phyloP scores from a whole-genome alignment of 2,113 vertebrate species.

The Myiozetetes cayanensis region DNA sequence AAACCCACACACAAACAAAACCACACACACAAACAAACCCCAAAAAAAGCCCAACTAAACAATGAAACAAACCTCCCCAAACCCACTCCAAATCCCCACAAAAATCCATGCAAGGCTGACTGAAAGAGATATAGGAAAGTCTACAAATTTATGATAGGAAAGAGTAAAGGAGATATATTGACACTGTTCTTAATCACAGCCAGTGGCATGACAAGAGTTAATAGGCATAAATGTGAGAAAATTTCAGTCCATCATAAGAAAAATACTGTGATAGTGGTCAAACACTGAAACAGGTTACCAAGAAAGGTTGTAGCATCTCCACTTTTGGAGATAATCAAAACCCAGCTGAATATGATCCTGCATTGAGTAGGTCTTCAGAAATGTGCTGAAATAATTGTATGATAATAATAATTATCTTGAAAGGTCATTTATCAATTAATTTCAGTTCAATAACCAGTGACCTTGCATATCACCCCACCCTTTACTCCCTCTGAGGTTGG shows the following conservation, averaged over 20 bases:
- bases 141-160: neutral
- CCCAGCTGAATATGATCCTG: neutral
- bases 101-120: neutral
- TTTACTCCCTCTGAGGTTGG: constrained; percentile 66
- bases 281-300: neutral
- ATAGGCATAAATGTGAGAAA: neutral
- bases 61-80: neutral
- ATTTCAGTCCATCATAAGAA: neutral
- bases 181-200: neutral
- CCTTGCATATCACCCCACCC: constrained; percentile 76
- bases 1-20: rapidly evolving
- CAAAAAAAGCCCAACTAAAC: neutral
- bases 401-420: constrained; percentile 78
- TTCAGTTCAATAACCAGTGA: constrained; percentile 81
- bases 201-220: neutral
- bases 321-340: neutral
- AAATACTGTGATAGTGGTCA: neutral
- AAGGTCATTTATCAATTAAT: constrained; percentile 84
- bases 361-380: neutral
- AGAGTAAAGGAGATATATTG: neutral
- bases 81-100: rapidly evolving
- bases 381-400: constrained; percentile 10
- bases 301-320: neutral
- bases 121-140: neutral
- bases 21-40: neutral